Evolutionary conservation across 1,140 invertebrate species (phyloP).

Genomic region (Teleopsis dalmanni): DNA sequence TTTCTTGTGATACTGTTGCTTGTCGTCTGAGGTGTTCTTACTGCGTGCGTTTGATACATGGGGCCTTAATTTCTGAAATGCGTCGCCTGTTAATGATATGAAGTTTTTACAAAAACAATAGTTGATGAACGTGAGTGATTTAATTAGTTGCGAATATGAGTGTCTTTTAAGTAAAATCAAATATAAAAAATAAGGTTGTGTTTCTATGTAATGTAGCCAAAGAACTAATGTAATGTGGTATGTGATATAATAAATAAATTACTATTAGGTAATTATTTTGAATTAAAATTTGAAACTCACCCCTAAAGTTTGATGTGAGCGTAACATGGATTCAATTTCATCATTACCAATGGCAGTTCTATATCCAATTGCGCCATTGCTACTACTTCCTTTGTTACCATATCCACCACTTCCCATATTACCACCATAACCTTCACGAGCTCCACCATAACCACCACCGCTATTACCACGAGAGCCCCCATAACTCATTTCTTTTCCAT

Average conservation of each 20-base stretch:
- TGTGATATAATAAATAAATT: too few relatives aligned
- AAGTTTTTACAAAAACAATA: conserved; percentile 11
- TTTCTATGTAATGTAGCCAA: too few relatives aligned
- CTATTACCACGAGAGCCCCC: conserved; percentile 6
- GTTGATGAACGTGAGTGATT: conserved; percentile 11
- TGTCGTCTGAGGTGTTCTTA: conserved; percentile 9
- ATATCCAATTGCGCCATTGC: conserved; percentile 14
- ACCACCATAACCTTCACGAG: conserved; percentile 2
- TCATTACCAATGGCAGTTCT: conserved; percentile 34
- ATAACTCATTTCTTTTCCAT: background rate
- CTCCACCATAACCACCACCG: conserved; percentile 12
- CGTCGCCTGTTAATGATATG: conserved; percentile 41
- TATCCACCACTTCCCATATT: background rate
- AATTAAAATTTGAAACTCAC: conserved; percentile 18
- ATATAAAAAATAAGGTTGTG: too few relatives aligned
- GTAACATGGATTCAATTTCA: conserved; percentile 31
- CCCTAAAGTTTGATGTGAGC: conserved; percentile 20
- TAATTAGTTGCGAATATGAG: conserved; percentile 13
- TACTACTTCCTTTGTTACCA: conserved; percentile 6
- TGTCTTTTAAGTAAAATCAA: too few relatives aligned
- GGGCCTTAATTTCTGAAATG: conserved; percentile 36
- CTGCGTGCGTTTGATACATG: background rate
- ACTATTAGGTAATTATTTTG: too few relatives aligned
- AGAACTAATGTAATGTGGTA: too few relatives aligned
- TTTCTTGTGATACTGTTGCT: too few relatives aligned